Evolutionary conservation across 2,888 invertebrate genomes (phyloP), one percentile per base, ranked within the genome.

Genomic region (Empis livida): DNA sequence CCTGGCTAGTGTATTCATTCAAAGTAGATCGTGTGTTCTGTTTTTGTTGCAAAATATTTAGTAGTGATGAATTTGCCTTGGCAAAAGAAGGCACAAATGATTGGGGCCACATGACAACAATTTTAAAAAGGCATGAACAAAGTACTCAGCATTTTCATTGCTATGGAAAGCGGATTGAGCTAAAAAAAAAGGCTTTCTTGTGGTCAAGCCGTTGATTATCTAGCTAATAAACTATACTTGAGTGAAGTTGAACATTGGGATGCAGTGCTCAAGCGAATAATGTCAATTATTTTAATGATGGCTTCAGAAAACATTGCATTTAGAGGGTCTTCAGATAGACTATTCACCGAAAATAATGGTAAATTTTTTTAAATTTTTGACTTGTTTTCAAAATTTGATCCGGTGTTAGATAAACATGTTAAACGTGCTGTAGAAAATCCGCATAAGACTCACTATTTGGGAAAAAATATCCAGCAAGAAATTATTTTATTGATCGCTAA

Each of bases 391-490:
- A 31, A 43, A 17, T 32, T 31, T 38, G 17, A 37, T 20, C 14
- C 38, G 16, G 38, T 38, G 13, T 16, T 39, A 16, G 15, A 23
- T 11, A 38, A 31, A 40, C 39, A 44, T 37, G 3, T 43, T 5
- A 17, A 39, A 17, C 17, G 39, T 3, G 39, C 20, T 5, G 16
- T 39, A 15, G 16, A 16, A 16, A 17, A 39, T 39, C 39, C 39
- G 20, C 5, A 39, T 17, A 39, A 39, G 17, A 17, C 39, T 17
- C 17, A 39, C 3, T 44, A 39, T 16, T 16, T 39, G 20, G n/a
- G 39, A 14, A 39, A 44, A 44, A 38, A 44, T 39, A 44, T 44
- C 23, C 44, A 44, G 30, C 38, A 44, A 23, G 44, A 44, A 30
- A 16, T 44, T 15, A 39, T 44, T 14, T 23, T n/a, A 17, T 30